Percentiles rank a stretch among this genome's conserved stretches.
phyloP scores from a whole-genome alignment of 2,888 invertebrate genomes.

The Bursaphelenchus okinawaensis region DNA sequence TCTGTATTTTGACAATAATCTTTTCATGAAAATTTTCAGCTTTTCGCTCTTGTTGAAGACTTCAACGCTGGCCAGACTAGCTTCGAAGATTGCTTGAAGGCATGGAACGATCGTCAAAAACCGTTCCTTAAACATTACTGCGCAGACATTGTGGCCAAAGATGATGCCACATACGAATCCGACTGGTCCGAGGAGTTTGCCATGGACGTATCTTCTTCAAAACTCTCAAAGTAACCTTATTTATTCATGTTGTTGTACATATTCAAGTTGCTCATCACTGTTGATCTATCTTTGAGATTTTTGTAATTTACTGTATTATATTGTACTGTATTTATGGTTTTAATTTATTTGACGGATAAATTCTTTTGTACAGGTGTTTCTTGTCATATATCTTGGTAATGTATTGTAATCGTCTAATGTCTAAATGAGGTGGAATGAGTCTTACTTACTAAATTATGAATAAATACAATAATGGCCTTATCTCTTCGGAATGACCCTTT shows the following conservation, averaged over 20 bases:
- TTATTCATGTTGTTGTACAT: neutral
- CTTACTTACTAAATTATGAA: neutral
- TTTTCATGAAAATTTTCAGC: too few species aligned
- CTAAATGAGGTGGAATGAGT: too few species aligned
- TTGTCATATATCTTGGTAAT: too few species aligned
- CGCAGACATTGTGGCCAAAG: neutral
- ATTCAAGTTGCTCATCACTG: too few species aligned
- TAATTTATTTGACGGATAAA: too few species aligned
- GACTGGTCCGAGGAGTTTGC: neutral
- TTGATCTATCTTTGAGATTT: too few species aligned
- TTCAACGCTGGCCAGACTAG: neutral
- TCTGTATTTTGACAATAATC: neutral
- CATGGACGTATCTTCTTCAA: neutral
- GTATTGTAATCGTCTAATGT: too few species aligned
- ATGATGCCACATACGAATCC: neutral
- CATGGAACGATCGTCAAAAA: neutral
- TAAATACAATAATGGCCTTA: neutral
- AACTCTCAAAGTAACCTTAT: neutral
- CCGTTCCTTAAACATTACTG: neutral
- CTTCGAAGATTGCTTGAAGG: neutral
- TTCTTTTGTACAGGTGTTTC: too few species aligned
- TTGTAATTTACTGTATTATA: too few species aligned
- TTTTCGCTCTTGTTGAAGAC: neutral
- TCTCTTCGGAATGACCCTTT: neutral
- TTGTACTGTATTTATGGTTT: too few species aligned